Conservation (phyloP, 2,888 invertebrate genomes). For the Plemyria rubiginata region DNA sequence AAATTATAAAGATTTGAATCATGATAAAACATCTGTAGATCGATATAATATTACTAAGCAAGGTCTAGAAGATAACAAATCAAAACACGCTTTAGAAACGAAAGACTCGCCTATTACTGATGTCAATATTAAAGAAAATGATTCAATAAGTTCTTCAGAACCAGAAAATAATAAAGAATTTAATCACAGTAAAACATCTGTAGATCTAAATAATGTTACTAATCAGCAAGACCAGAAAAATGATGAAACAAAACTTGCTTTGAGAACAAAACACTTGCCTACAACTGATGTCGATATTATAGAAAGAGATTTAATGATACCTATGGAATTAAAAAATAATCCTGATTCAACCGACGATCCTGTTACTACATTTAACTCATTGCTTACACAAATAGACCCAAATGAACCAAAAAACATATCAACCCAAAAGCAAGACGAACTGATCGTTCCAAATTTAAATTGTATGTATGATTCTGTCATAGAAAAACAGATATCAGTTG, state of each 20-base stretch:
- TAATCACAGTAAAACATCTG: not conserved
- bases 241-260: not conserved
- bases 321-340: not conserved
- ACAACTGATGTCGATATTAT: slow-evolving; percentile 1
- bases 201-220: slow-evolving; percentile 2
- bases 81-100: not conserved
- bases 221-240: not conserved
- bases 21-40: slow-evolving; percentile 2
- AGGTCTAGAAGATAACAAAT: not conserved
- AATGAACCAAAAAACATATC: not conserved
- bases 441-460: not conserved
- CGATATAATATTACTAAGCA: not conserved
- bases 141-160: not conserved
- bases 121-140: not conserved
- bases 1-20: not conserved
- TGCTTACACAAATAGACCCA: not conserved
- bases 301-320: not conserved
- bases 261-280: not conserved
- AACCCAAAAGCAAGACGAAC: too few relatives aligned
- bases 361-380: not conserved
- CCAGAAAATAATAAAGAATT: not conserved
- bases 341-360: not conserved
- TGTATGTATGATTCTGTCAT: not conserved
- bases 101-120: slow-evolving; percentile 6
- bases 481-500: not conserved